These are phyloP conservation scores for Proteles cristata DNA, from an alignment of 2,113 vertebrate species.

Conservation along the genomic window DNA sequence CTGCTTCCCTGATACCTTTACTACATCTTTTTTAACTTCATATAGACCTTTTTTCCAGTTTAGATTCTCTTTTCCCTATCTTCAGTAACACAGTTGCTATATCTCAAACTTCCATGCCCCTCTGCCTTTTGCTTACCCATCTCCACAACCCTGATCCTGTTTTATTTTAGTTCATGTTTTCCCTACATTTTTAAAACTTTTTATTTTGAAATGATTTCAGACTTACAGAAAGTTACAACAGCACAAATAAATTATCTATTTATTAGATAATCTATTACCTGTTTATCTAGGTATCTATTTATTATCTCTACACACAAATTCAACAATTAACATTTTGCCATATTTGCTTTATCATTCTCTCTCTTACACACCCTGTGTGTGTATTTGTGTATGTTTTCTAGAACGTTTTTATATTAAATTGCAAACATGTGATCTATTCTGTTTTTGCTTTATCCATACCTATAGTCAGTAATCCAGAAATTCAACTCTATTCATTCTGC, in stretches of 20 bases:
- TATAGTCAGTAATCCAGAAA: not conserved
- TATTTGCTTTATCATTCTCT: not conserved
- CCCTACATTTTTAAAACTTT: not conserved
- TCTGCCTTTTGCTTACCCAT: not conserved
- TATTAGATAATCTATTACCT: not conserved
- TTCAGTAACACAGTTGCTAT: not conserved
- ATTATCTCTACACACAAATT: not conserved
- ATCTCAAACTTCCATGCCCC: not conserved
- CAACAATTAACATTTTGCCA: not conserved
- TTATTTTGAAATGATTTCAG: constrained; percentile 22
- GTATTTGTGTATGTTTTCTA: not conserved
- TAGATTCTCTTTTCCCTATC: not conserved
- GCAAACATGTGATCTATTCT: not conserved
- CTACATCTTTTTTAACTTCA: not conserved
- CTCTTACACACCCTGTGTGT: not conserved
- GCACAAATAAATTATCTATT: not conserved
- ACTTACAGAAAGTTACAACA: not conserved
- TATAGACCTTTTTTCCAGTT: not conserved
- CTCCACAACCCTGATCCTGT: not conserved
- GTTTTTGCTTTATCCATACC: not conserved
- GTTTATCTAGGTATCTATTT: not conserved
- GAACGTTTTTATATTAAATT: not conserved
- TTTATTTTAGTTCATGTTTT: not conserved
- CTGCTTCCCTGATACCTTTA: not conserved
- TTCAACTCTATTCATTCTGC: not conserved